Conservation (phyloP, 1,140 invertebrate species). For the Tetragonula clypearis region DNA sequence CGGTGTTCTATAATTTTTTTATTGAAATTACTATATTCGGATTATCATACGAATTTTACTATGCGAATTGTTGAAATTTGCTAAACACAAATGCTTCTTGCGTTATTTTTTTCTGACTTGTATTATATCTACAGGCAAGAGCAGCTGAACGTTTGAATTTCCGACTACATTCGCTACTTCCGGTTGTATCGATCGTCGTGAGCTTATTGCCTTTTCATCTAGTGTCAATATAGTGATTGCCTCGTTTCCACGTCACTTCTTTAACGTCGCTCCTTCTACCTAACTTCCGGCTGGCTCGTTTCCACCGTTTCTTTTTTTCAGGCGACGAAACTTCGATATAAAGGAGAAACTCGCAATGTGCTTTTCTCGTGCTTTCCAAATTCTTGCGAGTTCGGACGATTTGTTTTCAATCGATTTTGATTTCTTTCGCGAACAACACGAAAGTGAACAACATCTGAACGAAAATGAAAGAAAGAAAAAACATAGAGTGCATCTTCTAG, state of each 20-base stretch:
- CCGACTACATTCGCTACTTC: constrained; percentile 20
- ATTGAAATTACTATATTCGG: too few species aligned
- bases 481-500: too few species aligned
- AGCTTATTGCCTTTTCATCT: constrained; percentile 8
- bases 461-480: too few species aligned
- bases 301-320: neutral
- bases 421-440: neutral
- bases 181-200: neutral
- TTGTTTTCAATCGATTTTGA: neutral
- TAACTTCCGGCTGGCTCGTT: neutral
- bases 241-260: constrained; percentile 3
- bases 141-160: neutral
- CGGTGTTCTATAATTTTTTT: too few species aligned
- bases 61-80: too few species aligned
- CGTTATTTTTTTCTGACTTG: neutral
- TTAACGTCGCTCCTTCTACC: neutral
- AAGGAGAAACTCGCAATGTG: neutral
- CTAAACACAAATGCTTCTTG: too few species aligned
- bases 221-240: neutral
- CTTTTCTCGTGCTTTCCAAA: too few species aligned
- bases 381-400: too few species aligned
- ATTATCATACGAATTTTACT: too few species aligned
- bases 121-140: neutral
- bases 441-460: too few species aligned
- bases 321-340: neutral